phyloP scores from a whole-genome alignment of 92 coral and sea anemone species.

The Phymanthus crucifer region DNA sequence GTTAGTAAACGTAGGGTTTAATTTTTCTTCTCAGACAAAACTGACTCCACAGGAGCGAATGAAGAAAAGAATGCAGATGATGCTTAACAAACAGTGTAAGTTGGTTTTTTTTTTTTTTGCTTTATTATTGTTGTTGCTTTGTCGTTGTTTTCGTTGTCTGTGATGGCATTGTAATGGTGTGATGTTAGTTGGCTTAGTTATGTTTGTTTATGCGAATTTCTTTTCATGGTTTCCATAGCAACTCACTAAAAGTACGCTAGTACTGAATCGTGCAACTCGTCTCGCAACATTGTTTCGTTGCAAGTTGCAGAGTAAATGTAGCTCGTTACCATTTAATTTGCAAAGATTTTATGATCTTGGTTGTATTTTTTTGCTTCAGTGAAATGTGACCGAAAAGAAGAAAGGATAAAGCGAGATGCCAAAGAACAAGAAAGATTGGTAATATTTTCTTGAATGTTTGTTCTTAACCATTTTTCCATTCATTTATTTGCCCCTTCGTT shows the following conservation, averaged over 20 bases:
- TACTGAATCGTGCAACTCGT: too few relatives aligned
- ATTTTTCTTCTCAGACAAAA: slow-evolving; percentile 46
- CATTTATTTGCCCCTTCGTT: too few relatives aligned
- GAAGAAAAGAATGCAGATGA: slow-evolving; percentile 93
- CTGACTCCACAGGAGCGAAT: slow-evolving; percentile 83
- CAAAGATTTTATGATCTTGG: too few relatives aligned
- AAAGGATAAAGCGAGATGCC: slow-evolving; percentile 74
- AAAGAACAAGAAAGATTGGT: slow-evolving; percentile 93
- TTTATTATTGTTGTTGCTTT: too few relatives aligned
- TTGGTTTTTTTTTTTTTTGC: neutral
- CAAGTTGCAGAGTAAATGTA: too few relatives aligned
- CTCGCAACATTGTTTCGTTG: too few relatives aligned
- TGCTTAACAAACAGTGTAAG: slow-evolving; percentile 92
- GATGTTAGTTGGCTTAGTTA: neutral
- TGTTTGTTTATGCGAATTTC: neutral
- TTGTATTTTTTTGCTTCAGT: slow-evolving; percentile 40
- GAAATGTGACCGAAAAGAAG: slow-evolving; percentile 90
- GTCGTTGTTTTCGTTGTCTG: neutral
- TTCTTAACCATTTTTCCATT: too few relatives aligned
- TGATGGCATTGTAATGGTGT: neutral
- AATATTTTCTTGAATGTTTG: neutral
- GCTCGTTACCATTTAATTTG: too few relatives aligned
- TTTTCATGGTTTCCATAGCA: too few relatives aligned
- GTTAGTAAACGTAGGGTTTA: neutral
- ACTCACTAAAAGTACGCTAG: too few relatives aligned